phyloP scores from a whole-genome alignment of 2,888 invertebrate genomes.

The Antheraea assamensis region DNA sequence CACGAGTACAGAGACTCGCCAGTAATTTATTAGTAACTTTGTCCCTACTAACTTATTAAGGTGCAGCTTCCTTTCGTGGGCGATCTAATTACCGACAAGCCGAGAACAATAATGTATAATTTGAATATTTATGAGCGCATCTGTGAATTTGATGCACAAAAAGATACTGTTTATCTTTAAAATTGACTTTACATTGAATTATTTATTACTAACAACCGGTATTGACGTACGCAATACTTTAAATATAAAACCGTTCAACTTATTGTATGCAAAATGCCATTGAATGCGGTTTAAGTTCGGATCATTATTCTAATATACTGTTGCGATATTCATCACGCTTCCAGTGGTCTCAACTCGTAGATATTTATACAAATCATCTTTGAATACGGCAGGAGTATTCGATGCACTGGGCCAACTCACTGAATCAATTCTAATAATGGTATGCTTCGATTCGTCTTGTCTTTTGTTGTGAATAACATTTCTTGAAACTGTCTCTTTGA shows the following conservation, averaged over 20 bases:
- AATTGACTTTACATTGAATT: conserved; percentile 80
- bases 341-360: conserved; percentile 56
- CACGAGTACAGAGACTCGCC: conserved; percentile 42
- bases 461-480: conserved; percentile 11
- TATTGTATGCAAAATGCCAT: conserved; percentile 82
- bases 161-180: conserved; percentile 70
- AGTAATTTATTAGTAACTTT: conserved; percentile 69
- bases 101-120: conserved; percentile 78
- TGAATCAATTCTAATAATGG: conserved; percentile 66
- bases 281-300: conserved; percentile 79
- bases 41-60: conserved; percentile 72
- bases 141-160: conserved; percentile 71
- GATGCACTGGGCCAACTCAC: conserved; percentile 34
- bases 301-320: conserved; percentile 80
- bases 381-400: conserved; percentile 42
- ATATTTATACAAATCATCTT: conserved; percentile 82
- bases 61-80: conserved; percentile 72
- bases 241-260: conserved; percentile 81
- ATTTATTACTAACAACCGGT: conserved; percentile 78
- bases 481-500: not conserved
- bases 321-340: conserved; percentile 78
- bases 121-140: conserved; percentile 79
- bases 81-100: conserved; percentile 80
- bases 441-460: conserved; percentile 15
- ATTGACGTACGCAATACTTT: conserved; percentile 80